Base-by-base conservation (phyloP, 2,797 vertebrate species). In the Melanotaenia trifasciata region DNA sequence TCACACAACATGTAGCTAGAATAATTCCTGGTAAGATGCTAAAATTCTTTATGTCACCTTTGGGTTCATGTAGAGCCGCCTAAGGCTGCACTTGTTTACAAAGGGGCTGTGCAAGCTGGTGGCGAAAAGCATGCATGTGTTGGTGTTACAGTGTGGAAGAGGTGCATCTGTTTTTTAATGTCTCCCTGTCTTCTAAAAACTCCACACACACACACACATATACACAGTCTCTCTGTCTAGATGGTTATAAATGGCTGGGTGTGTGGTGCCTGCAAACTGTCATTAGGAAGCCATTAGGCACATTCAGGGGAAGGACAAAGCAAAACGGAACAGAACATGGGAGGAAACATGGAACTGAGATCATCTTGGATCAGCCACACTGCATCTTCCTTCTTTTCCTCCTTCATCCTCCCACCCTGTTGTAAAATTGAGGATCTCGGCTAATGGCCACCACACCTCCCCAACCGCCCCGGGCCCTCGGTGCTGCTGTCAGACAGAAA, bases 281-380 rank as follows among this genome's bases (percentile, higher is more conserved):
- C 90, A 92, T 94, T 94, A 93, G 90, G 85, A 93, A 91, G 76
- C 90, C 92, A 93, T 93, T 93, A 93, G 90, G 74, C 90, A 82
- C 88, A 78, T 85, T 87, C 81, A 80, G 87, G 81, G 84, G 86
- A 81, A 85, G 82, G 88, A 88, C 85, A 76, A 74, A 88, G 88
- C 70, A 12, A 83, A 84, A 84, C 36, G 1, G 56, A 90, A 87
- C 78, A 79, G 80, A 88, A 83, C 83, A 85, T 76, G 65, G 71
- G 73, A 88, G 87, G 85, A 89, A 90, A 87, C 87, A 67, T 72
- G 81, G 87, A 79, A 78, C 79, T 70, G 75, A 83, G 74, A 88
- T 92, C 79, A 62, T 85, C 74, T 71, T 62, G 70, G 80, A 89
- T 90, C 74, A 80, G 62, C 69, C 51, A 32, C 58, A 54, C 79